phyloP scores from a whole-genome alignment of 2,888 invertebrate species.

The Rotaria magnacalcarata region DNA sequence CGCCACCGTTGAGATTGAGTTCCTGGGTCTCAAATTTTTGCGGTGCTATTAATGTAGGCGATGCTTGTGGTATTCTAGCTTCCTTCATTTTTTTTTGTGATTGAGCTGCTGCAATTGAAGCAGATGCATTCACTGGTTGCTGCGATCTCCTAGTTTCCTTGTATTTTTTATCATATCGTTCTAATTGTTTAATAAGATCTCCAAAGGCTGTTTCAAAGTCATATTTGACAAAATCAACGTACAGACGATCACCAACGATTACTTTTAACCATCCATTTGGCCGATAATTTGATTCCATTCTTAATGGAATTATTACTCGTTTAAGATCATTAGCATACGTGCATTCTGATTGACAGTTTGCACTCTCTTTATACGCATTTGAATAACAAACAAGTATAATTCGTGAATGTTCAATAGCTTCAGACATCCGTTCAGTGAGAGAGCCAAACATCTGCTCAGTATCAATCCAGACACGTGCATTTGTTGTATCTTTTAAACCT shows the following conservation, averaged over 20 bases:
- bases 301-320: neutral
- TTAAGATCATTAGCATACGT: neutral
- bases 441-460: neutral
- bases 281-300: neutral
- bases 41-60: neutral
- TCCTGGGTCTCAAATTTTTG: neutral
- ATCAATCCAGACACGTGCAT: neutral
- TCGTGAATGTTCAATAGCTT: neutral
- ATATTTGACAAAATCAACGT: neutral
- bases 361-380: neutral
- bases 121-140: constrained; percentile 5
- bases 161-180: constrained; percentile 23
- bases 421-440: neutral
- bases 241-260: neutral
- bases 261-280: neutral
- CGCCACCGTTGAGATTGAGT: no score
- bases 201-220: neutral
- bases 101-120: constrained; percentile 3
- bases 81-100: neutral
- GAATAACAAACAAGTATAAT: neutral
- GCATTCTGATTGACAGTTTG: neutral
- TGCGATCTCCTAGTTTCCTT: neutral
- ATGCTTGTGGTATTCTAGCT: neutral
- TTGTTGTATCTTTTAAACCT: neutral
- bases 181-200: neutral